These are phyloP conservation scores for Girardia tigrina DNA, from an alignment of 2,888 invertebrate genomes.

Conservation along the genomic window DNA sequence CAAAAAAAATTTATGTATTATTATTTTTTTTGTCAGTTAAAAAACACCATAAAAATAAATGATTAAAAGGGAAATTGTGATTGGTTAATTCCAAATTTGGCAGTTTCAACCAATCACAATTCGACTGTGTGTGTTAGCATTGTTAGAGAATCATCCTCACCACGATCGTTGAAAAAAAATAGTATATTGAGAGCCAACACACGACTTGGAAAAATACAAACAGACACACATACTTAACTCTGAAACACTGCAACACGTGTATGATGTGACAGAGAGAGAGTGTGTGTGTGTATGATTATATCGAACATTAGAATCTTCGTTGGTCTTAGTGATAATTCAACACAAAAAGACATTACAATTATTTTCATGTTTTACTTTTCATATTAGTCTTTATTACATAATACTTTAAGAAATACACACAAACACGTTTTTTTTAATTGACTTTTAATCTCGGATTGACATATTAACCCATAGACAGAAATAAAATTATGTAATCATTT, in stretches of 20 bases:
- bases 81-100: not conserved
- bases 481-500: not conserved
- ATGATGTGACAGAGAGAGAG: too few relatives aligned
- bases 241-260: slow-evolving; percentile 1
- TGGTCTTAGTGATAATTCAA: not conserved
- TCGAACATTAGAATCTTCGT: not conserved
- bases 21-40: too few relatives aligned
- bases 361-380: too few relatives aligned
- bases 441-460: not conserved
- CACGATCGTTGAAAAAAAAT: not conserved
- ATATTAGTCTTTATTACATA: not conserved
- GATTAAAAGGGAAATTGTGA: not conserved
- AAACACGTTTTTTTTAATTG: too few relatives aligned
- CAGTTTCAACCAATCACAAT: not conserved
- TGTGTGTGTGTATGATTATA: not conserved
- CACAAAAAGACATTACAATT: too few relatives aligned
- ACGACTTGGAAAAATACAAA: not conserved
- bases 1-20: too few relatives aligned
- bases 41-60: too few relatives aligned
- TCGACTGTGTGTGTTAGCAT: slow-evolving; percentile 8
- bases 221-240: not conserved
- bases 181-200: not conserved
- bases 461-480: not conserved
- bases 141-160: not conserved
- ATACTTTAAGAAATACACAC: too few relatives aligned